These are phyloP conservation scores for Perca fluviatilis DNA, from an alignment of 2,113 vertebrate species.

Conservation along the genomic window DNA sequence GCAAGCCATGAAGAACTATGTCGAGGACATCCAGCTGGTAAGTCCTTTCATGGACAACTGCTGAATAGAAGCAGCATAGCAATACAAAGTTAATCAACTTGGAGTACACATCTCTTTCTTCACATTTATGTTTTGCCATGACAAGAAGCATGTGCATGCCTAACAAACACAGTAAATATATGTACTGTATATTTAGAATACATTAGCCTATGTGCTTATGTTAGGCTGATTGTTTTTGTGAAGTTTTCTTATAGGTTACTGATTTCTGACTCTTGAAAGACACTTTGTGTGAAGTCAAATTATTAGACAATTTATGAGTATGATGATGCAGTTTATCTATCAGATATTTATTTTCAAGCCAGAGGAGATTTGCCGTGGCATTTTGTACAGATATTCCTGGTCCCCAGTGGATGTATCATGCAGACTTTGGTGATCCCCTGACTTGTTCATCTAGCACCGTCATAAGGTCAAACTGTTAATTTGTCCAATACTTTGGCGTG, in stretches of 20 bases:
- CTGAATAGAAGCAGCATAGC: conserved; percentile 20
- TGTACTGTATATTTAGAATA: background rate
- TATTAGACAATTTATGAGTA: background rate
- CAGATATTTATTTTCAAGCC: background rate
- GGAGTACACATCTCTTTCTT: background rate
- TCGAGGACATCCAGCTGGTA: conserved; percentile 98
- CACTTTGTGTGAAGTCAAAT: background rate
- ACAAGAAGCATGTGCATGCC: background rate
- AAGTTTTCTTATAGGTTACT: background rate
- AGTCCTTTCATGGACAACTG: conserved; percentile 49
- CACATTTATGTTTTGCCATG: background rate
- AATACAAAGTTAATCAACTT: conserved; percentile 7
- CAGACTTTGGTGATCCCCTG: background rate
- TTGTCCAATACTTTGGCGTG: no score
- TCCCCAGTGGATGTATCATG: background rate
- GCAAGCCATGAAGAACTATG: conserved; percentile 96
- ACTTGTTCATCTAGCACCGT: background rate
- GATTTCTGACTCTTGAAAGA: background rate
- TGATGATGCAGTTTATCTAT: background rate
- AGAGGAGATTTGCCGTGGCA: background rate
- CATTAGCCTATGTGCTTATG: background rate
- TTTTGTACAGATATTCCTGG: background rate
- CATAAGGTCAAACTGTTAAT: background rate
- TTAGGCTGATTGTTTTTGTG: background rate
- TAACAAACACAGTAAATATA: background rate